A percentile compares a stretch with the other conserved stretches of the same genome.
These are phyloP conservation scores for Cyprinella venusta DNA, from an alignment of 2,797 vertebrate genomes.

Conservation along the genomic window DNA sequence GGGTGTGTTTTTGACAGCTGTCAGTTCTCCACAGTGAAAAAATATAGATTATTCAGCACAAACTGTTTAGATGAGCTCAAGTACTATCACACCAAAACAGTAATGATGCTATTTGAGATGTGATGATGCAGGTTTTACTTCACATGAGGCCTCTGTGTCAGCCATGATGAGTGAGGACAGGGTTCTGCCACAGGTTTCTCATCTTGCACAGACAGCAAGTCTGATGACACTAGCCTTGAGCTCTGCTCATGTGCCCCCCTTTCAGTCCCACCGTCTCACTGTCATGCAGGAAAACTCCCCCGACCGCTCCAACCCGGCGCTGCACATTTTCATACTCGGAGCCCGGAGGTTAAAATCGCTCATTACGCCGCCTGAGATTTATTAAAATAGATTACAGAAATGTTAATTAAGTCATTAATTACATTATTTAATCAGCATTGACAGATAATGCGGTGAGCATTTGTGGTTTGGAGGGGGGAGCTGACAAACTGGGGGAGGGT, in stretches of 20 bases:
- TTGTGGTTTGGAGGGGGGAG: conserved; percentile 54
- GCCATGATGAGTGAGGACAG: conserved; percentile 39
- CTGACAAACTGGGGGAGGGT: conserved; percentile 53
- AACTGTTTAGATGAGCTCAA: conserved; percentile 42
- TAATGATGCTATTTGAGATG: conserved; percentile 22
- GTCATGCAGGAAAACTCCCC: conserved; percentile 59
- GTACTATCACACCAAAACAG: conserved; percentile 9
- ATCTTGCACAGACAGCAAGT: conserved; percentile 71
- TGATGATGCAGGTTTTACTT: conserved; percentile 39
- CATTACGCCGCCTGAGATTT: conserved; percentile 86
- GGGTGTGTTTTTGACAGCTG: conserved; percentile 32
- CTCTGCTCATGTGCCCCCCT: conserved; percentile 68
- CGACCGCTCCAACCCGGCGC: conserved; percentile 48
- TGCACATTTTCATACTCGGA: conserved; percentile 76
- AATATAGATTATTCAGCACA: neutral
- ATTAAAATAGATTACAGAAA: conserved; percentile 89
- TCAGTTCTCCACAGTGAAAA: conserved; percentile 15
- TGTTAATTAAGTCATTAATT: conserved; percentile 90
- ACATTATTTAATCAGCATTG: conserved; percentile 88
- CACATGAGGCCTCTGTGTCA: conserved; percentile 32
- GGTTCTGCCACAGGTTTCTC: conserved; percentile 65
- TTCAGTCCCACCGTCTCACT: conserved; percentile 59
- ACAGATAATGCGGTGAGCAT: conserved; percentile 77
- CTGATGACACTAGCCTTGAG: conserved; percentile 75
- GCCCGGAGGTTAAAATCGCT: conserved; percentile 82